Conservation (phyloP, 2,888 invertebrate species). For the Neria commutata region DNA sequence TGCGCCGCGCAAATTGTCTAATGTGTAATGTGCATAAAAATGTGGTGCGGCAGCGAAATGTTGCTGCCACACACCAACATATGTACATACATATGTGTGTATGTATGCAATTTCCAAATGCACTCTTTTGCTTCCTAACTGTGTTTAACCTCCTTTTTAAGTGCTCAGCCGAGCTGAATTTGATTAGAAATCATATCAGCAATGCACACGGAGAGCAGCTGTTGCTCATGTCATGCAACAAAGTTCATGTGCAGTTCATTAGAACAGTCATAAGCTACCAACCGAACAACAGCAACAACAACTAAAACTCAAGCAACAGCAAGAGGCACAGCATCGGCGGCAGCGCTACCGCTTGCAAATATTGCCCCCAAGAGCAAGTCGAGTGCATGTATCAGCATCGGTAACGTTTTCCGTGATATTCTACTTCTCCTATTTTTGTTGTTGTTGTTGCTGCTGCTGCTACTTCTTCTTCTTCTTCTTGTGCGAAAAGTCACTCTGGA, state of each 20-base stretch:
- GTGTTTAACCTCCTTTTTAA: not conserved
- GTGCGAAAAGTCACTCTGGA: not conserved
- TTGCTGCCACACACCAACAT: too few species aligned
- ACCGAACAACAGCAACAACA: too few species aligned
- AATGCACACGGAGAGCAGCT: not conserved
- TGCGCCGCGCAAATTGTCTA: too few species aligned
- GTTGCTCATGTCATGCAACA: conserved; percentile 1
- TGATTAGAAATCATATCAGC: not conserved
- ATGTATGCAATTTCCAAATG: not conserved
- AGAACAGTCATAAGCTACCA: conserved; percentile 4
- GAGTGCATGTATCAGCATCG: too few species aligned
- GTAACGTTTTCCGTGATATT: too few species aligned
- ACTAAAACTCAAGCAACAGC: too few species aligned
- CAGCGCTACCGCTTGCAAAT: not conserved
- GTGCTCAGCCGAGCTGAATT: not conserved
- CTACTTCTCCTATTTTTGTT: too few species aligned
- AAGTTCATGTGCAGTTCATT: conserved; percentile 4
- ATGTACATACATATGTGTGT: too few species aligned
- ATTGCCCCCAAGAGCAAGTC: too few species aligned
- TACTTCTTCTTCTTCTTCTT: not conserved
- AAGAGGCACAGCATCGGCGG: not conserved
- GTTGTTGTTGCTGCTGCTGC: too few species aligned
- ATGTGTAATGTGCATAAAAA: too few species aligned
- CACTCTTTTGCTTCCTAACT: not conserved
- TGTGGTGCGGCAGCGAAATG: too few species aligned